These are phyloP conservation scores for Gastrophryne carolinensis DNA, from an alignment of 2,797 vertebrate species.

Conservation along the genomic window DNA sequence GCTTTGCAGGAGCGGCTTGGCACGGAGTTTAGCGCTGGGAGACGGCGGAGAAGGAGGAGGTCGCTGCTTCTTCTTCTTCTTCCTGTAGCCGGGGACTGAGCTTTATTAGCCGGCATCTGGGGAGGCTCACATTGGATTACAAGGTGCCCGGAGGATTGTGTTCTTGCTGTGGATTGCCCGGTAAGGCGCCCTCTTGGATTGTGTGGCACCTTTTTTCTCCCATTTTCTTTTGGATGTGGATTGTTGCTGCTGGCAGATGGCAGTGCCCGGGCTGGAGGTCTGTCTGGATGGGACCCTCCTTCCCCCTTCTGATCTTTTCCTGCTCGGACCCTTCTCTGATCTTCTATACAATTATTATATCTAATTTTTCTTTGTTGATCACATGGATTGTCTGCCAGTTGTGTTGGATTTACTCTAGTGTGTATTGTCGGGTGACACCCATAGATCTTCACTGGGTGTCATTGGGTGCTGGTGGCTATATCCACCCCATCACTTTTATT, in stretches of 20 bases:
- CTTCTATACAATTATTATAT: no score
- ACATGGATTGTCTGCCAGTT: no score
- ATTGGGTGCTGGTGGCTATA: no score
- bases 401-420: no score
- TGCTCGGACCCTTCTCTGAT: no score
- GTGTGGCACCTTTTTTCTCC: background rate
- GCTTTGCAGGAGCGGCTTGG: background rate
- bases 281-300: background rate
- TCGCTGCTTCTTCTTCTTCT: no score
- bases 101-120: background rate
- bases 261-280: background rate
- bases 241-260: background rate
- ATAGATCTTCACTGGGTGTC: no score
- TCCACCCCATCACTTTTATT: no score
- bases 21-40: background rate
- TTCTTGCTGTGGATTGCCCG: background rate
- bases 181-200: background rate
- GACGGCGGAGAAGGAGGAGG: background rate
- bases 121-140: slow-evolving; percentile 3
- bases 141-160: background rate
- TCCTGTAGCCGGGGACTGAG: no score
- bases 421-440: no score
- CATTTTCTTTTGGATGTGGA: background rate
- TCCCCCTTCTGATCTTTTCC: no score
- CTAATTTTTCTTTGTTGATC: no score